Evolutionary conservation across 2,888 invertebrate species (phyloP), one percentile per base, ranked within the genome.

Genomic region (Pseudococcus jackbeardsleyi): DNA sequence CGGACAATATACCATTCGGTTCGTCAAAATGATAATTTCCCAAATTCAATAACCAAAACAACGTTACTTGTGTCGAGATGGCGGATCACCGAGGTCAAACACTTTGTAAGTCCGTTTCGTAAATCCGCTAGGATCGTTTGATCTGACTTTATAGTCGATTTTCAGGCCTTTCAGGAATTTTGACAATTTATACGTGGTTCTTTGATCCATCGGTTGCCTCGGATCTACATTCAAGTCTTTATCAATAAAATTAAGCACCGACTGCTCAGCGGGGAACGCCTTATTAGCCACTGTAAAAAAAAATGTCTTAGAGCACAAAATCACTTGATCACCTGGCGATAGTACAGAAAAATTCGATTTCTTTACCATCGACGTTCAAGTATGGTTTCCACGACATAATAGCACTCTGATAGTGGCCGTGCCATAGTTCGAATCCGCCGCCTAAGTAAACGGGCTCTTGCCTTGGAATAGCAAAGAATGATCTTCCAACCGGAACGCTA

Each of bases 401-500:
- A 0, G 97, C 97, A 33, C 97, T 96, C 92, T 98, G 98, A 92
- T 96, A 99, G 91, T 97, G 94, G 7, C 99, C 99, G 89, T 96
- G 94, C 96, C 98, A 98, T 91, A 98, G 94, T 91, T 98, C 97
- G 90, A 97, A 93, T 0, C 98, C 97, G 84, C 95, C 95, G 0
- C 95, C 94, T 9, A 99, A 92, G 91, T n/a, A 17, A 4, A 11
- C 15, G 6, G 64, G 64, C 0, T 0, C 7, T 5, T 15, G 26
- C 1, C 17, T 42, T 8, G 88, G 88, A 7, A 54, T 42, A 17
- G 64, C 11, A 33, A 85, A 88, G 26, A 17, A 88, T 50, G 84
- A 86, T 87, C 85, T 46, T 64, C 89, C 86, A 17, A 84, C 86
- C 12, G 33, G n/a, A 0, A 46, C 26, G 26, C 22, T 82, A 46